Evolutionary conservation across 1,140 invertebrate genomes (phyloP), one percentile per base, ranked within the genome.

Genomic region (Zaprionus tsacasi): DNA sequence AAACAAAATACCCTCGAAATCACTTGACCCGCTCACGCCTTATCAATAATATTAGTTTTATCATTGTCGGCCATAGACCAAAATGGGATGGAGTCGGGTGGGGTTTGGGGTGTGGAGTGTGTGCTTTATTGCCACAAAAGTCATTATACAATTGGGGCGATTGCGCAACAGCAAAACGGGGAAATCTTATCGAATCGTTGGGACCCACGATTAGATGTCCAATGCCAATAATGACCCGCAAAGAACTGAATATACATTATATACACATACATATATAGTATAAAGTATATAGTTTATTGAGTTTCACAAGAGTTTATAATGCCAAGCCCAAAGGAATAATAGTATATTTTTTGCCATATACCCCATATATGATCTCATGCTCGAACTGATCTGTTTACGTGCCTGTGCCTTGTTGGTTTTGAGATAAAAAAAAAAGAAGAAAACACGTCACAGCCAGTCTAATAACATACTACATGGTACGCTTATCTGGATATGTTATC

Each of bases 41-140:
- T 65, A 57, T 70, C 68, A 57, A 50, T 57, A 25, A 56, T 38
- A 70, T 50, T 64, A 52, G 48, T 64, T 45, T 65, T 56, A 64
- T 69, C 56, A 38, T 15, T 48, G n/a, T n/a, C 25, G 30, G 15
- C 25, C 12, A 52, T 52, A 12, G 35, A 59, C 33, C 27, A 30
- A 30, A 30, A 30, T 30, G 6, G 27, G 6, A 0, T 30, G 27
- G 27, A 3, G 27, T 30, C 6, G 27, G 21, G 21, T 21, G 21
- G 21, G 21, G 21, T 21, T 21, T n/a, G n/a, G 21, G 21, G 21
- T 21, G 21, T 35, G 11, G 33, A 2, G 21, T 21, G 21, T 35
- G 11, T 17, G 35, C 63, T 52, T 50, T 21, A 35, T 15, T 4
- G 27, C 30, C 12, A 17, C 40, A 36, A 56, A 35, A 25, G 55